Evolutionary conservation across 2,888 invertebrate genomes (phyloP), one percentile per base, ranked within the genome.

Genomic region (Timandra comae): DNA sequence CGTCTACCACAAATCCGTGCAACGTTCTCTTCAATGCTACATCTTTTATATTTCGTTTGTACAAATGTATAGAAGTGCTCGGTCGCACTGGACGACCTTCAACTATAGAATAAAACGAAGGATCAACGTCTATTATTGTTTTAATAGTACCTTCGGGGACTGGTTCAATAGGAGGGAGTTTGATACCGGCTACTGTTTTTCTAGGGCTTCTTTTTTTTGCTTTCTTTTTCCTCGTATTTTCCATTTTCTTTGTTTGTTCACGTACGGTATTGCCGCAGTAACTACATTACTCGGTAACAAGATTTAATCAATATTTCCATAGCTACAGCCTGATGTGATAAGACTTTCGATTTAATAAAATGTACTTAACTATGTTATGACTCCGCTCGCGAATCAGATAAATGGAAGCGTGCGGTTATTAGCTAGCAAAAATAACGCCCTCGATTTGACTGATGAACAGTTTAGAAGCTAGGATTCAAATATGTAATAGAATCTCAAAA

Each of bases 41-140:
- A 26, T 80, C 67, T 49, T 84, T 80, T 20, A 85, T 77, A 32
- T 88, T 74, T 32, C 75, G 62, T 41, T 90, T 81, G 51, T 91
- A 91, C 29, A 82, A 72, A 22, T 74, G 61, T 30, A 87, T 70
- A 9, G 88, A 89, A 27, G 86, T 81, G 40, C 84, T 87, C 20
- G 88, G 85, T 32, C 80, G 75, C 21, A 90, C 86, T 2, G 89
- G 87, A 33, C 90, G 78, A 28, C 90, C 90, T 56, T 87, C 86
- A 0, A 91, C 77, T 48, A 89, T 73, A 1, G 87, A 80, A 55
- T 88, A 91, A 59, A 87, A 91, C n/a, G 88, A 77, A 0, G 90
- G 88, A 60, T 91, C 91, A 0, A 91, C 70, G 49, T 91, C 90
- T 12, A 88, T 63, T 35, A 90, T 87, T 3, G 89, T 88, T 55